Evolutionary conservation across 2,113 vertebrate genomes (phyloP).

Genomic region (Excalfactoria chinensis): DNA sequence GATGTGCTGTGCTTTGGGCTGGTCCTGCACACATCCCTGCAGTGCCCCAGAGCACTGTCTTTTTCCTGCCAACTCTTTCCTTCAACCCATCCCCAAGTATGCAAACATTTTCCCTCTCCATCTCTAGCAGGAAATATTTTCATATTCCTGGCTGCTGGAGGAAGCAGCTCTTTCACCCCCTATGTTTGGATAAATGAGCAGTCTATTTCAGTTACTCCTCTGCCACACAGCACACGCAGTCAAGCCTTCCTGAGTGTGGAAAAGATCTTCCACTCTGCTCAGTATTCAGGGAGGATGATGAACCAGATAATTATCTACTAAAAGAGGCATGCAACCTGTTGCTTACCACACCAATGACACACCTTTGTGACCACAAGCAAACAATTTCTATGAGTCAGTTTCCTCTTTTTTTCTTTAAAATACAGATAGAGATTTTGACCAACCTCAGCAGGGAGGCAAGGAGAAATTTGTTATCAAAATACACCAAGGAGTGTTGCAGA

Average conservation of each 20-base stretch:
- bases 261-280: neutral
- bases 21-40: neutral
- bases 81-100: slow-evolving; percentile 16
- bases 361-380: neutral
- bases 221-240: neutral
- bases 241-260: neutral
- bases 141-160: slow-evolving; percentile 31
- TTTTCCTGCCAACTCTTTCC: slow-evolving; percentile 50
- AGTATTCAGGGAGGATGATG: neutral
- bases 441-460: neutral
- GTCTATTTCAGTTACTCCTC: neutral
- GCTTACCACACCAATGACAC: neutral
- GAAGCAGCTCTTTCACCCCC: neutral
- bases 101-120: slow-evolving; percentile 41
- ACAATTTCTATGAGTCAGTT: neutral
- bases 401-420: neutral
- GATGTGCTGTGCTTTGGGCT: neutral
- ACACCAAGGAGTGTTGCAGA: neutral
- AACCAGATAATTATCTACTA: neutral
- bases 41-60: neutral
- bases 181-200: neutral
- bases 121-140: slow-evolving; percentile 56
- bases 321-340: neutral
- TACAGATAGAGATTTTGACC: neutral
- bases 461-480: neutral